Conservation (phyloP, 2,113 vertebrate genomes). For the Symphodus melops region DNA sequence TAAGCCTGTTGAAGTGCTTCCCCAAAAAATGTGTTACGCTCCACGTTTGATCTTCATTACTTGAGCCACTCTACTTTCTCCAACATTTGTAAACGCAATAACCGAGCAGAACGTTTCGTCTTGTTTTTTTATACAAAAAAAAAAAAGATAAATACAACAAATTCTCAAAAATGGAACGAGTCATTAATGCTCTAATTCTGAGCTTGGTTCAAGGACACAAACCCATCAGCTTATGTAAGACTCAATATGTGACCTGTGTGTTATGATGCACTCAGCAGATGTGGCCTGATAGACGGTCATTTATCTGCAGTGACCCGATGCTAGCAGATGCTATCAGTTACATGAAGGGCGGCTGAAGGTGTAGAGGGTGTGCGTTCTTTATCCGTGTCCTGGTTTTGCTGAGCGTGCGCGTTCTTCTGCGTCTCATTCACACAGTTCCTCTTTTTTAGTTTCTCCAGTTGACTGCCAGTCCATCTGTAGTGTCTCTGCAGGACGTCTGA, state of each 20-base stretch:
- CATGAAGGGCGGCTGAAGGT: not conserved
- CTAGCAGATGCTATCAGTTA: not conserved
- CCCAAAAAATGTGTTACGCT: too few relatives aligned
- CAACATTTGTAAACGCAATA: too few relatives aligned
- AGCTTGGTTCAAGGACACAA: not conserved
- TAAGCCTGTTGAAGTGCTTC: too few relatives aligned
- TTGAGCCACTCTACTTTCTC: too few relatives aligned
- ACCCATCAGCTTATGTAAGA: not conserved
- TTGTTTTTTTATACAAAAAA: too few relatives aligned
- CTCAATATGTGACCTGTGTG: not conserved
- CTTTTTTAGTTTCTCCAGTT: slow-evolving; percentile 7
- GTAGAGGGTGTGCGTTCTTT: not conserved
- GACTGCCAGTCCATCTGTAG: not conserved
- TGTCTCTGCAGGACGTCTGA: not conserved
- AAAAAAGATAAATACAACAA: too few relatives aligned
- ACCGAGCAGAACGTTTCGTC: too few relatives aligned
- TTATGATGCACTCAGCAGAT: not conserved
- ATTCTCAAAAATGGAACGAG: too few relatives aligned
- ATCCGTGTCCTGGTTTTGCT: slow-evolving; percentile 18
- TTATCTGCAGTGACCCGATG: not conserved
- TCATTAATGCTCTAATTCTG: too few relatives aligned
- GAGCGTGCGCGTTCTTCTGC: not conserved
- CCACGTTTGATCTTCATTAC: too few relatives aligned
- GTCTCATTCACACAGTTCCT: not conserved
- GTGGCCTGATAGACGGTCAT: not conserved